Percentiles rank a stretch among this genome's conserved stretches.
phyloP scores from a whole-genome alignment of 2,888 invertebrate species.

The Suillia variegata region DNA sequence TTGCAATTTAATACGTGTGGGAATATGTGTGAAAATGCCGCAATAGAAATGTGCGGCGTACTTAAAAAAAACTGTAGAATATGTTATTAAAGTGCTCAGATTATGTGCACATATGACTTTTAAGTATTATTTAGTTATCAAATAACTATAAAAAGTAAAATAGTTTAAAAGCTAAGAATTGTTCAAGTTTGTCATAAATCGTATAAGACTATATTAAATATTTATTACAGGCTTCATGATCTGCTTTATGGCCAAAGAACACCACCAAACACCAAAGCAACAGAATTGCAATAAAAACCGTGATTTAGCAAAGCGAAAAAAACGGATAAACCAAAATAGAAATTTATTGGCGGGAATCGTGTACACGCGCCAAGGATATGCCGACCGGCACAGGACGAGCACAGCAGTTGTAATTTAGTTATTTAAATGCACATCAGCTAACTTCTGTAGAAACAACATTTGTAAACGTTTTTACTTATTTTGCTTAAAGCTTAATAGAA shows the following conservation, averaged over 20 bases:
- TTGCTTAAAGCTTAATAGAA: not conserved
- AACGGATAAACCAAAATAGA: not conserved
- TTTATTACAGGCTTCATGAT: conserved; percentile 10
- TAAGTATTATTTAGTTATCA: too few relatives aligned
- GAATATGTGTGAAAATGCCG: not conserved
- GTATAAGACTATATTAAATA: conserved; percentile 30
- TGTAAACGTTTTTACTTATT: too few relatives aligned
- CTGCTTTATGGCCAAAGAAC: not conserved
- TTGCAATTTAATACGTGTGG: not conserved
- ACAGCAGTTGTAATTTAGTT: conserved; percentile 4
- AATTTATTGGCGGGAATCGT: conserved; percentile 3
- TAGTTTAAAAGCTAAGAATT: too few relatives aligned
- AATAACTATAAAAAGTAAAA: too few relatives aligned
- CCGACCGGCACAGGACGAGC: not conserved
- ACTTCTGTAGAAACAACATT: too few relatives aligned
- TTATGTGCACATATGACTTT: too few relatives aligned
- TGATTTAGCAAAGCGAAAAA: conserved; percentile 9
- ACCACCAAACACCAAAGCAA: not conserved
- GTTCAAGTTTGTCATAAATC: conserved; percentile 45
- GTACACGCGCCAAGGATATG: not conserved
- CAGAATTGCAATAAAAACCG: not conserved
- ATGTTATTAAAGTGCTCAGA: too few relatives aligned
- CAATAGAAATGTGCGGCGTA: too few relatives aligned
- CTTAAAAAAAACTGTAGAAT: too few relatives aligned
- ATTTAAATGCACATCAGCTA: conserved; percentile 1